These are phyloP conservation scores for Myiozetetes cayanensis DNA, from an alignment of 2,113 vertebrate species.

Conservation along the genomic window DNA sequence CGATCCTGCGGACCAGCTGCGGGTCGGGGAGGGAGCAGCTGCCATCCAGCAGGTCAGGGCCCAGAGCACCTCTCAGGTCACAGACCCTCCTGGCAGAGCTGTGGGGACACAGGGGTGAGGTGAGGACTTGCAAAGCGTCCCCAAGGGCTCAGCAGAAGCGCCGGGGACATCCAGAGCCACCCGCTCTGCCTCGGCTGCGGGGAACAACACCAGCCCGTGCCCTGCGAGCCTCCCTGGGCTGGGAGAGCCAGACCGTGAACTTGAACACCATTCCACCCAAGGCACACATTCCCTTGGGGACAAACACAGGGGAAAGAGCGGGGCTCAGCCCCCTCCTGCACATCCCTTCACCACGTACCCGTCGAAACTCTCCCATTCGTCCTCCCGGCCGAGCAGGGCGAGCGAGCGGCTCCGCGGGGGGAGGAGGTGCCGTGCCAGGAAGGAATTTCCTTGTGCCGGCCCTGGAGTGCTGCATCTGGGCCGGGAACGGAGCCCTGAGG, in stretches of 20 bases:
- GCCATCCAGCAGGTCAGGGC: constrained; percentile 19
- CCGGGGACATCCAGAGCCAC: rapidly evolving
- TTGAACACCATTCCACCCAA: rapidly evolving
- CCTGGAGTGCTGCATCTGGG: background rate
- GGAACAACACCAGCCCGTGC: rapidly evolving
- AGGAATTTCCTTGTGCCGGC: rapidly evolving
- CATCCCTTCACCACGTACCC: background rate
- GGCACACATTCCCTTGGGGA: rapidly evolving
- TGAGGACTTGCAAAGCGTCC: rapidly evolving
- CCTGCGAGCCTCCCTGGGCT: rapidly evolving
- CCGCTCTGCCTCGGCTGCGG: rapidly evolving
- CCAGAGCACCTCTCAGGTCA: background rate
- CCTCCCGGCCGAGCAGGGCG: background rate
- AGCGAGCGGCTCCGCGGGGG: background rate
- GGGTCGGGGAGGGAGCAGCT: constrained; percentile 5
- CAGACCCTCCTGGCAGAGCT: constrained; percentile 32
- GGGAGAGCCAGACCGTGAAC: rapidly evolving
- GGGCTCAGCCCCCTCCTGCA: background rate
- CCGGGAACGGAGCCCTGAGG: background rate
- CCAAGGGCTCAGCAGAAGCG: background rate
- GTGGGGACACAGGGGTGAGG: rapidly evolving
- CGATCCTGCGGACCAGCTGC: constrained; percentile 61
- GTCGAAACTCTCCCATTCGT: background rate
- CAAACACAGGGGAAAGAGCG: rapidly evolving
- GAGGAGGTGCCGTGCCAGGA: background rate